Percentiles rank a stretch among this genome's conserved stretches.
Evolutionary conservation across 2,113 vertebrate genomes (phyloP).

Genomic region (Cryptoleucopteryx plumbea): DNA sequence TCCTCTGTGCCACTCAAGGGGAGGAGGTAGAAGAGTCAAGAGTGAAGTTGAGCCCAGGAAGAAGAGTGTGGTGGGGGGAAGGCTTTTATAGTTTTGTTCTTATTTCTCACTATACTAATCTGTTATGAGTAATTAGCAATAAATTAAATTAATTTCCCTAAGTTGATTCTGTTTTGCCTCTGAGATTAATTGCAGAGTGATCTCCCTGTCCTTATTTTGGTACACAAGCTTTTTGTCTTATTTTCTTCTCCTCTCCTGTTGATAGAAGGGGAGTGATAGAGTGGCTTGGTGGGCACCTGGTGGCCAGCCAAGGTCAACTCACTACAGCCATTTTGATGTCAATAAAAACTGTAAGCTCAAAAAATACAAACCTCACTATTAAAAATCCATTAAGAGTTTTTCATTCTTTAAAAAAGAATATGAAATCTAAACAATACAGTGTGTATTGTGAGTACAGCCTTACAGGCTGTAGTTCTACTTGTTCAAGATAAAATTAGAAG

Average conservation of each 20-base stretch:
- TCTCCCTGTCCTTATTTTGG: background rate
- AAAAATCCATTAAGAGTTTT: background rate
- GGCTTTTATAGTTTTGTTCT: background rate
- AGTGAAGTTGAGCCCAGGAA: background rate
- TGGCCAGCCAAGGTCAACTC: background rate
- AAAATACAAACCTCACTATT: background rate
- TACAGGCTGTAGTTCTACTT: background rate
- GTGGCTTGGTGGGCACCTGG: background rate
- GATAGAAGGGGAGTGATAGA: fast-evolving
- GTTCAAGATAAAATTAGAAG: background rate
- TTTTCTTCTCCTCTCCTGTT: background rate
- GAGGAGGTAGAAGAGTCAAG: background rate
- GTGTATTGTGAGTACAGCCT: background rate
- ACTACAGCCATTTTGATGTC: background rate
- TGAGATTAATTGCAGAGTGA: background rate
- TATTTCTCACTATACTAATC: background rate
- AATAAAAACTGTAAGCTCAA: background rate
- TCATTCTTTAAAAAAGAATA: background rate
- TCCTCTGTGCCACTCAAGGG: background rate
- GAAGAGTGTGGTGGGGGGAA: background rate
- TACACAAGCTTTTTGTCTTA: background rate
- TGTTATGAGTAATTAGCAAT: background rate
- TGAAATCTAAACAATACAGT: background rate
- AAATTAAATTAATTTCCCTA: background rate
- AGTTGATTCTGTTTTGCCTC: background rate